A percentile compares a stretch with the other conserved stretches of the same genome.
Conservation (phyloP, 2,888 invertebrate genomes). For the Polymixis flavicincta region DNA sequence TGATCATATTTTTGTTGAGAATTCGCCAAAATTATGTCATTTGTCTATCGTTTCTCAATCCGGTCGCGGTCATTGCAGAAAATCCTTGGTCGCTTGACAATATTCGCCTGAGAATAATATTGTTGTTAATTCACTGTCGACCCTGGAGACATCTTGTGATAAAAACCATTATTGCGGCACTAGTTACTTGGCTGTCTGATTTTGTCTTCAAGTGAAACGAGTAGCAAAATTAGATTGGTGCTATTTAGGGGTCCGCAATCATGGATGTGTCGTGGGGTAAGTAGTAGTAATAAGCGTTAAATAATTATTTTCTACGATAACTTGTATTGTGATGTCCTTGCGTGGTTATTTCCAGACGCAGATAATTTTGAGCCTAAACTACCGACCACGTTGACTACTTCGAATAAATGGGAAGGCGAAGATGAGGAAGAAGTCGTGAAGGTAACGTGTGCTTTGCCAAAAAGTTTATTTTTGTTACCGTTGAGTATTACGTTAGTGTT, state of each 20-base stretch:
- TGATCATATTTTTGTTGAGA: slow-evolving; percentile 86
- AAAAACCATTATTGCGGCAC: slow-evolving; percentile 84
- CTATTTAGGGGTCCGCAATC: slow-evolving; percentile 81
- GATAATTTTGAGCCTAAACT: slow-evolving; percentile 93
- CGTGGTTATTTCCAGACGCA: slow-evolving; percentile 91
- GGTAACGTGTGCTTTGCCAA: slow-evolving; percentile 90
- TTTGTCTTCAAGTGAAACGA: slow-evolving; percentile 86
- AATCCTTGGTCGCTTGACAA: slow-evolving; percentile 89
- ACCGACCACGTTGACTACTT: slow-evolving; percentile 90
- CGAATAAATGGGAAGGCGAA: slow-evolving; percentile 96
- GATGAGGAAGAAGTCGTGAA: slow-evolving; percentile 97
- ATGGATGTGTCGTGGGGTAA: slow-evolving; percentile 94
- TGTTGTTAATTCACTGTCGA: slow-evolving; percentile 85
- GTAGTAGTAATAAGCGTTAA: slow-evolving; percentile 72
- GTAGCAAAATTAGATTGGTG: slow-evolving; percentile 86
- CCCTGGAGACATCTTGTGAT: slow-evolving; percentile 90
- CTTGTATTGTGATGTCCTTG: slow-evolving; percentile 73
- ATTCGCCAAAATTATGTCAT: slow-evolving; percentile 89
- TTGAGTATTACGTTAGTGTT: slow-evolving; percentile 43
- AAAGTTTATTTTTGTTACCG: slow-evolving; percentile 63
- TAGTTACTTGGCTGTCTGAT: slow-evolving; percentile 81
- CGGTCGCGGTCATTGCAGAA: slow-evolving; percentile 87
- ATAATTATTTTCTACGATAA: slow-evolving; percentile 66
- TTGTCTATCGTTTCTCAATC: slow-evolving; percentile 86
- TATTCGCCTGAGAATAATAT: slow-evolving; percentile 83